These are phyloP conservation scores for Trochalopteron elliotii DNA, from an alignment of 2,113 vertebrate genomes.

Conservation along the genomic window DNA sequence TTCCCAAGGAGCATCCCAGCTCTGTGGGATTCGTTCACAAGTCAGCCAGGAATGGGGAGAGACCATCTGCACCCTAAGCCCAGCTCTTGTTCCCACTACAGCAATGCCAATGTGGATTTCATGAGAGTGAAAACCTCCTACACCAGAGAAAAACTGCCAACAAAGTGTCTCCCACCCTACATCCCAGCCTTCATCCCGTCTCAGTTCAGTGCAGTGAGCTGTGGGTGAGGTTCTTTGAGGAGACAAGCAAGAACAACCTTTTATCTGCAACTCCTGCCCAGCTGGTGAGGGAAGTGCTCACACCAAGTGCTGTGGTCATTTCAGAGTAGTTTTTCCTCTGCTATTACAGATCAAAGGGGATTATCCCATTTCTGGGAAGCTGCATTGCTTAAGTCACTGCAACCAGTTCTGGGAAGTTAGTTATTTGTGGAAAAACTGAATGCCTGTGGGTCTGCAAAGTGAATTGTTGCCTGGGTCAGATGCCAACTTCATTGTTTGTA, in stretches of 20 bases:
- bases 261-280: not conserved
- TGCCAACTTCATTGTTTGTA: not conserved
- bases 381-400: not conserved
- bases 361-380: constrained; percentile 24
- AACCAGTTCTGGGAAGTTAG: not conserved
- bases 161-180: not conserved
- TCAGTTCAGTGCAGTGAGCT: not conserved
- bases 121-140: not conserved
- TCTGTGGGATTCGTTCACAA: not conserved
- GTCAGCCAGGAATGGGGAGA: not conserved
- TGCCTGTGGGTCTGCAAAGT: not conserved
- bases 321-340: not conserved
- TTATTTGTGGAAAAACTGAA: not conserved
- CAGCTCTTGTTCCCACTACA: not conserved
- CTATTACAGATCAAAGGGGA: not conserved
- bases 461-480: not conserved
- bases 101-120: not conserved
- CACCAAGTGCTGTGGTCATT: not conserved
- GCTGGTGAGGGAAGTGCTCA: not conserved
- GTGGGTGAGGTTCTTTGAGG: not conserved
- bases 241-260: not conserved
- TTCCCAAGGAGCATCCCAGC: not conserved
- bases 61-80: not conserved
- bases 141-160: not conserved
- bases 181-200: not conserved